Base-by-base conservation (phyloP, 2,113 vertebrate species). In the Tupaia chinensis region DNA sequence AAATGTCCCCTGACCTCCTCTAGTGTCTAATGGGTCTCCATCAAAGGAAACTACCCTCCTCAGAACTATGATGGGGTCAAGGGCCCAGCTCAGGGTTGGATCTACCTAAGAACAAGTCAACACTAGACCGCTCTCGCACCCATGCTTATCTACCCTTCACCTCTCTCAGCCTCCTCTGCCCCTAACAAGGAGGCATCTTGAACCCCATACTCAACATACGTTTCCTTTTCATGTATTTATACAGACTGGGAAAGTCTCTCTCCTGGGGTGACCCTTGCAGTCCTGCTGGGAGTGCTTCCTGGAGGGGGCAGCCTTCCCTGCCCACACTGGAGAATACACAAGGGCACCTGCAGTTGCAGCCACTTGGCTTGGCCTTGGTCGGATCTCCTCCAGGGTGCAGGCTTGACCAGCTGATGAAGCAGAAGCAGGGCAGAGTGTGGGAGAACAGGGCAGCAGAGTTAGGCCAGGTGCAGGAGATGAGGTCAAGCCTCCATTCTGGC, bases 401-500 rank as follows among this genome's bases (percentile, higher is more conserved):
- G 44, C 65, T 65, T 79, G 68, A 74, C 80, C 63, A 27, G 82
- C 96, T 86, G 74, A 91, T 79, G 78, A 72, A 9, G n/a, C 86
- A 95, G 61, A 87, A 94, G 20, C 56, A 79, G 27, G 69, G 17
- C 74, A 16, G 82, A 61, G 58, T 85, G 66, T 85, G 65, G 92
- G 85, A 85, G 93, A 58, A 29, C 19, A 66, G 73, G 0, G 22
- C 54, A 77, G 81, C 93, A 85, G 88, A 95, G 89, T 70, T 63
- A 68, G 84, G 88, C 63, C 78, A 63, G 73, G 70, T 7, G 22
- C 44, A 91, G 92, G 83, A 82, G 83, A 77, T 89, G 89, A 95
- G 91, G 96, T 96, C 83, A 91, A 96, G 54, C 89, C 84, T 93
- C 87, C 10, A 34, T 0, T 9, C 95, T 79, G 83, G 91, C 87